Conservation (phyloP, 2,797 vertebrate species). For the Sebastes miniatus region DNA sequence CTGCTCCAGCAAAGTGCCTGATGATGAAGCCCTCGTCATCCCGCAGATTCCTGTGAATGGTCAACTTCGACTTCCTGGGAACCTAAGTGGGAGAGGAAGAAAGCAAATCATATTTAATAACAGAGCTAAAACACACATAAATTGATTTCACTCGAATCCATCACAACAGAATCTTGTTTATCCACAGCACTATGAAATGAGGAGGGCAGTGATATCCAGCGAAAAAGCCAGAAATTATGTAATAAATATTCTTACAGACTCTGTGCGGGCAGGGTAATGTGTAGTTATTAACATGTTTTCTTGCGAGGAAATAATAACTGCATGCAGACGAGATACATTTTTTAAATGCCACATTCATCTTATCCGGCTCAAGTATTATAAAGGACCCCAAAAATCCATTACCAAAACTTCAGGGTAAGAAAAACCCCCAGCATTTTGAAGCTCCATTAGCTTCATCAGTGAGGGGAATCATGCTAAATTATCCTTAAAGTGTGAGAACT, state of each 20-base stretch:
- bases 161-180: constrained; percentile 8
- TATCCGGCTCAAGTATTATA: not conserved
- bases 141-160: constrained; percentile 18
- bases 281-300: not conserved
- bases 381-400: not conserved
- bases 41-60: constrained; percentile 93
- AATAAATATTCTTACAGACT: not conserved
- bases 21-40: constrained; percentile 98
- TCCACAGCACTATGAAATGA: not conserved
- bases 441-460: constrained; percentile 19
- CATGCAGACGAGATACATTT: not conserved
- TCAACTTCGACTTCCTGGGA: constrained; percentile 95
- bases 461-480: not conserved
- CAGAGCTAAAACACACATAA: constrained; percentile 5
- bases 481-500: not conserved
- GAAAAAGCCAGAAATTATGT: not conserved
- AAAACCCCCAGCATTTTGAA: no score
- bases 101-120: not conserved
- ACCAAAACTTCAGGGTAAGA: not conserved
- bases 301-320: not conserved
- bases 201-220: not conserved
- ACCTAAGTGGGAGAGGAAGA: constrained; percentile 81
- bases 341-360: constrained; percentile 4
- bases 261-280: not conserved
- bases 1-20: constrained; percentile 97